A percentile compares a stretch with the other conserved stretches of the same genome.
Evolutionary conservation across 2,888 invertebrate genomes (phyloP).

Genomic region (Acronicta alni): DNA sequence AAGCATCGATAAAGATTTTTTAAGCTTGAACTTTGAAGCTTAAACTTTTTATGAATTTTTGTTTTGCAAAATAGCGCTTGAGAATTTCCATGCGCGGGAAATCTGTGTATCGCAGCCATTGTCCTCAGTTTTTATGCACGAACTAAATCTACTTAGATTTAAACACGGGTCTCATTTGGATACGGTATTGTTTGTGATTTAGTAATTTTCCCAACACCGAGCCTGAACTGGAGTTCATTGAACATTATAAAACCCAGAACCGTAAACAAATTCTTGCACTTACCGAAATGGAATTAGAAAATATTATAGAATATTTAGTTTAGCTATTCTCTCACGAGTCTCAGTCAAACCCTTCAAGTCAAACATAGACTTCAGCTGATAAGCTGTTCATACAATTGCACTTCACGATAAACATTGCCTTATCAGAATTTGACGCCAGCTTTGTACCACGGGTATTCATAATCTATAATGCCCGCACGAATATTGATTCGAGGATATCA

Average conservation of each 20-base stretch:
- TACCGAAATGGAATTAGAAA: no score
- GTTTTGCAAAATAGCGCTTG: constrained; percentile 45
- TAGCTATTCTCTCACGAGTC: no score
- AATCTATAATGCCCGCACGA: constrained; percentile 7
- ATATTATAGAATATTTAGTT: no score
- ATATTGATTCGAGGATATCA: constrained; percentile 15
- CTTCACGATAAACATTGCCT: constrained; percentile 18
- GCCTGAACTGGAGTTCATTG: constrained; percentile 18
- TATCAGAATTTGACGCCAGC: constrained; percentile 13
- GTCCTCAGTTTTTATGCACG: constrained; percentile 57
- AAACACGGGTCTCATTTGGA: constrained; percentile 30
- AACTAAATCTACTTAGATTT: constrained; percentile 43
- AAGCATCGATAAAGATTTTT: background rate
- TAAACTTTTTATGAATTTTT: no score
- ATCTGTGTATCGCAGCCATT: constrained; percentile 51
- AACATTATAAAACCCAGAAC: background rate
- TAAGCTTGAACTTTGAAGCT: no score
- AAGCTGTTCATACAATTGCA: constrained; percentile 13
- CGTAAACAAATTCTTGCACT: background rate
- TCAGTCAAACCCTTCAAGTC: background rate
- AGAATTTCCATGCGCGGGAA: constrained; percentile 44
- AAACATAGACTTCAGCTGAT: constrained; percentile 24
- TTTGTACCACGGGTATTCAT: background rate
- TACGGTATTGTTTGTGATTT: constrained; percentile 13
- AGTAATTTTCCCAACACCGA: constrained; percentile 4